These are phyloP conservation scores for Ips nitidus DNA, from an alignment of 1,140 invertebrate species.

Conservation along the genomic window DNA sequence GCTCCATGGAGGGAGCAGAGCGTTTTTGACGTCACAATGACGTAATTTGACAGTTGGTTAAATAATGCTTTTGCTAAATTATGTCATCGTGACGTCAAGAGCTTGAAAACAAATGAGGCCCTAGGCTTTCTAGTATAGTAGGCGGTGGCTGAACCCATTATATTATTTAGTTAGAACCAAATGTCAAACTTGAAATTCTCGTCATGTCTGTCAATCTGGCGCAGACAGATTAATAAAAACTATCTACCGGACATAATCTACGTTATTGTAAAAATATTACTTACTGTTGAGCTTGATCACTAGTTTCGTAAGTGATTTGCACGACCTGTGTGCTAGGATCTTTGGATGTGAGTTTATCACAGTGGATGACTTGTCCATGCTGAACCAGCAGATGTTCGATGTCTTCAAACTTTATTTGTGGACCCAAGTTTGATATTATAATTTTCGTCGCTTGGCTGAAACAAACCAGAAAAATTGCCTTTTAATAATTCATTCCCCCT, in stretches of 20 bases:
- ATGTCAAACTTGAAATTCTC: no score
- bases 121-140: no score
- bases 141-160: no score
- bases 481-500: neutral
- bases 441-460: conserved; percentile 78
- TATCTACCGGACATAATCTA: neutral
- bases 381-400: conserved; percentile 77
- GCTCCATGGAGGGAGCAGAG: no score
- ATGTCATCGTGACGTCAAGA: no score
- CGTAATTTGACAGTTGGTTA: no score
- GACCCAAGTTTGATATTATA: conserved; percentile 82
- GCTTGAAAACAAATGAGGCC: no score
- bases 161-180: no score
- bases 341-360: conserved; percentile 79
- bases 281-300: conserved; percentile 69
- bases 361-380: conserved; percentile 79
- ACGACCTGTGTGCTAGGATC: conserved; percentile 77
- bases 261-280: conserved; percentile 12
- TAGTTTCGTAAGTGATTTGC: conserved; percentile 83
- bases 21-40: no score
- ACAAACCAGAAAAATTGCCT: conserved; percentile 46
- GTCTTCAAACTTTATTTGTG: conserved; percentile 79
- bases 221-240: no score
- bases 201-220: no score
- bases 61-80: no score